Conservation (phyloP, 2,113 vertebrate genomes). For the Callipepla californica region DNA sequence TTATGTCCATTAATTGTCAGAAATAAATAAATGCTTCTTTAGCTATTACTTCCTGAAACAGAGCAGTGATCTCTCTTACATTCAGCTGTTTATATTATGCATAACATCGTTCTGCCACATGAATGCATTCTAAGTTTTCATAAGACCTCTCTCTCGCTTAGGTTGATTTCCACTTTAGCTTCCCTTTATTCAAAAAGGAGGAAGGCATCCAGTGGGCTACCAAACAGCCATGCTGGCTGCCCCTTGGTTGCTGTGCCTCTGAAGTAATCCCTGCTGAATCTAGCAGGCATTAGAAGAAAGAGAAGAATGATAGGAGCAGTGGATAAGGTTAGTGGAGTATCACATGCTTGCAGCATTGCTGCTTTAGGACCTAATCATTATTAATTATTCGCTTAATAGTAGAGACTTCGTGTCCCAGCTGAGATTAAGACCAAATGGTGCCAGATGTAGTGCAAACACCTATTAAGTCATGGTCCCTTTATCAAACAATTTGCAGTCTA, state of each 20-base stretch:
- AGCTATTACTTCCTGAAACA: conserved; percentile 78
- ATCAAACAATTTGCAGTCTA: conserved; percentile 56
- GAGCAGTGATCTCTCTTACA: conserved; percentile 74
- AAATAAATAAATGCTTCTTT: conserved; percentile 72
- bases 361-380: conserved; percentile 61
- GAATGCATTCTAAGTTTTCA: conserved; percentile 63
- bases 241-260: accelerated
- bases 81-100: conserved; percentile 76
- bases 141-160: conserved; percentile 53
- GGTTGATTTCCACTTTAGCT: conserved; percentile 54
- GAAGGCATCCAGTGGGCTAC: neutral
- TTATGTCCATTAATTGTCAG: conserved; percentile 80
- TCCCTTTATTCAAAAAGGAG: neutral
- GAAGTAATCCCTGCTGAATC: conserved; percentile 8
- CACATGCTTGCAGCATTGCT: neutral
- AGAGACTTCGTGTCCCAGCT: conserved; percentile 41
- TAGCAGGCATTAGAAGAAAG: neutral
- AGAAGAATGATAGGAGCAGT: neutral
- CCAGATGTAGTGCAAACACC: conserved; percentile 69
- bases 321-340: conserved; percentile 38
- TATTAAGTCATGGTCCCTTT: conserved; percentile 71
- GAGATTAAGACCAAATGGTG: conserved; percentile 58
- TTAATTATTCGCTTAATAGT: conserved; percentile 59
- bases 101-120: conserved; percentile 66
- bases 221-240: neutral